Conservation (phyloP, 2,797 vertebrate species). For the Mycteria americana region DNA sequence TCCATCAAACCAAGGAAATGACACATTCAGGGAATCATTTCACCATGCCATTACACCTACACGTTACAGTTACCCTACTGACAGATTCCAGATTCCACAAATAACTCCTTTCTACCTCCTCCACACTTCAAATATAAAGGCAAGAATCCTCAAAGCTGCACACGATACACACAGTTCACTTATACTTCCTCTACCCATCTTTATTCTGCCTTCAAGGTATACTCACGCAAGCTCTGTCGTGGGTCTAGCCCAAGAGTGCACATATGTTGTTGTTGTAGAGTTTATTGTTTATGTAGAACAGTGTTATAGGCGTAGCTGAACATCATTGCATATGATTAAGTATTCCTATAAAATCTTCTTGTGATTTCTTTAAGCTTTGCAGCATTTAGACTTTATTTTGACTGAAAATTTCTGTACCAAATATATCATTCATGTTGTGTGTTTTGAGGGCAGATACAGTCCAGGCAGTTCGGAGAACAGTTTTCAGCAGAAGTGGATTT, state of each 20-base stretch:
- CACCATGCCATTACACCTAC: slow-evolving; percentile 4
- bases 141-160: background rate
- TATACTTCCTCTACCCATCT: background rate
- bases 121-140: background rate
- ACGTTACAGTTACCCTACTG: background rate
- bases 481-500: background rate
- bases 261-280: background rate
- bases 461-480: background rate
- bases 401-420: background rate
- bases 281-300: background rate
- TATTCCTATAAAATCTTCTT: background rate
- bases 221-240: background rate
- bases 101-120: background rate
- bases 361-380: background rate
- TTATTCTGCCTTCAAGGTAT: background rate
- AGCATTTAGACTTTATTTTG: background rate
- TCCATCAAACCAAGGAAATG: slow-evolving; percentile 16
- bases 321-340: background rate
- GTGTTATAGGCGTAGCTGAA: background rate
- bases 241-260: background rate
- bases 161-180: background rate
- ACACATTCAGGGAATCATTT: background rate
- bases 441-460: background rate
- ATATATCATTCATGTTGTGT: background rate
- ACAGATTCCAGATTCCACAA: background rate